These are phyloP conservation scores for Hedychridium roseum DNA, from an alignment of 2,888 invertebrate species.

Conservation along the genomic window DNA sequence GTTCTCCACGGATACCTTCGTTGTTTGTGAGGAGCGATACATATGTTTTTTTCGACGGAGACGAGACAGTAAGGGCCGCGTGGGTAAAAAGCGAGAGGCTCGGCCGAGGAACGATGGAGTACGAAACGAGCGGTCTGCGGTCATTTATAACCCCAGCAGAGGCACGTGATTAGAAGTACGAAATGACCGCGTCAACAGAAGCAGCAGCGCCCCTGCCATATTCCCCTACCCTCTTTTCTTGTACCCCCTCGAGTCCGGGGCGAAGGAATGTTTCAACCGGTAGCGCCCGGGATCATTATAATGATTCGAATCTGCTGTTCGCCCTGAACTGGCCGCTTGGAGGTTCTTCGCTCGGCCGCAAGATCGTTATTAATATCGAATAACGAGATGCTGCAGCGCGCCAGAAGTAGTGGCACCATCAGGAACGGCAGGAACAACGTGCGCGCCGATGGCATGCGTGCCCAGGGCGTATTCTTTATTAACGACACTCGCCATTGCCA, in stretches of 20 bases:
- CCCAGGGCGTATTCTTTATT: constrained; percentile 59
- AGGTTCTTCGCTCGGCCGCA: constrained; percentile 25
- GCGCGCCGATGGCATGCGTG: constrained; percentile 52
- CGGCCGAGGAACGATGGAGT: no score
- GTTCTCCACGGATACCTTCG: no score
- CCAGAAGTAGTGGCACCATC: no score
- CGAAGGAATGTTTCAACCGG: constrained; percentile 51
- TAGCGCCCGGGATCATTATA: constrained; percentile 56
- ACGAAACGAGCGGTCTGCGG: constrained; percentile 42
- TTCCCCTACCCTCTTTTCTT: constrained; percentile 12
- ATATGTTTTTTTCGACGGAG: no score
- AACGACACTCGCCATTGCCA: constrained; percentile 51
- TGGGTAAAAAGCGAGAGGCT: no score
- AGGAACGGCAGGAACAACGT: constrained; percentile 23
- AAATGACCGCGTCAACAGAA: constrained; percentile 40
- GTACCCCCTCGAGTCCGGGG: constrained; percentile 15
- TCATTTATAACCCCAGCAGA: constrained; percentile 49
- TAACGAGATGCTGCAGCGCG: constrained; percentile 56
- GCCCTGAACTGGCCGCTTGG: constrained; percentile 11
- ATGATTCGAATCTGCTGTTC: constrained; percentile 57
- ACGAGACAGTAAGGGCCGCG: no score
- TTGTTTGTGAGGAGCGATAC: no score
- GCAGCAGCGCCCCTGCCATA: constrained; percentile 12
- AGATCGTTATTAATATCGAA: constrained; percentile 62
- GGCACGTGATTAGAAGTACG: constrained; percentile 53